Percentiles rank a stretch among this genome's conserved stretches.
These are phyloP conservation scores for Polydrusus cervinus DNA, from an alignment of 2,888 invertebrate species.

Conservation along the genomic window DNA sequence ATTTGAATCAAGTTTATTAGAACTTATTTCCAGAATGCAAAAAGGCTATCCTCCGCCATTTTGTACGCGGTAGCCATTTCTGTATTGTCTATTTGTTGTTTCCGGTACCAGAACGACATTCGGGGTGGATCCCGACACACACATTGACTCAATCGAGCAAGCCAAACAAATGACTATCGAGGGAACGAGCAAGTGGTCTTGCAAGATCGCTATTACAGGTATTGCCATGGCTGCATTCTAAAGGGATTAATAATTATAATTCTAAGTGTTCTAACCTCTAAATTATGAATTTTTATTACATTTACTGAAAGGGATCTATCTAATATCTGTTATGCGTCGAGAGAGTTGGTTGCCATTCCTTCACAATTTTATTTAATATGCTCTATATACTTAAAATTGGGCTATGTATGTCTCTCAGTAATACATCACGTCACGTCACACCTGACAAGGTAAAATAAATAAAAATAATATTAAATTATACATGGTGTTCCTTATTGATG, in stretches of 20 bases:
- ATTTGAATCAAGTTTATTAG: not conserved
- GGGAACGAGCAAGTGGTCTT: conserved; percentile 99
- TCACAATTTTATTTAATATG: too few relatives aligned
- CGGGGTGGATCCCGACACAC: conserved; percentile 97
- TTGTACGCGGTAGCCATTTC: conserved; percentile 44
- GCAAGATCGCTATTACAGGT: conserved; percentile 99
- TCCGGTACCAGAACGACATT: conserved; percentile 89
- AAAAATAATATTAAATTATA: too few relatives aligned
- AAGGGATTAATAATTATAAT: conserved; percentile 60
- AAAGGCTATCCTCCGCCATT: conserved; percentile 25
- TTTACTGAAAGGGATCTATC: conserved; percentile 30
- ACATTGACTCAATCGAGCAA: conserved; percentile 98
- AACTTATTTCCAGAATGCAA: conserved; percentile 3
- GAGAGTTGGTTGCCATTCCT: too few relatives aligned
- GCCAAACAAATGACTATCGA: conserved; percentile 98
- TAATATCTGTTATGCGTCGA: conserved; percentile 24
- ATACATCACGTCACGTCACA: too few relatives aligned
- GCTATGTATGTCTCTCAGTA: too few relatives aligned
- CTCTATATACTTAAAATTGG: too few relatives aligned
- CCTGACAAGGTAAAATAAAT: too few relatives aligned
- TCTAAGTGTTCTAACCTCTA: conserved; percentile 43
- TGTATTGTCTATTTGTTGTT: conserved; percentile 46
- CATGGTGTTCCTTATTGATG: too few relatives aligned
- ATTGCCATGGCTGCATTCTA: conserved; percentile 73
- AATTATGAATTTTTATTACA: conserved; percentile 44